phyloP scores from a whole-genome alignment of 2,888 invertebrate species.

The Folsomia candida region DNA sequence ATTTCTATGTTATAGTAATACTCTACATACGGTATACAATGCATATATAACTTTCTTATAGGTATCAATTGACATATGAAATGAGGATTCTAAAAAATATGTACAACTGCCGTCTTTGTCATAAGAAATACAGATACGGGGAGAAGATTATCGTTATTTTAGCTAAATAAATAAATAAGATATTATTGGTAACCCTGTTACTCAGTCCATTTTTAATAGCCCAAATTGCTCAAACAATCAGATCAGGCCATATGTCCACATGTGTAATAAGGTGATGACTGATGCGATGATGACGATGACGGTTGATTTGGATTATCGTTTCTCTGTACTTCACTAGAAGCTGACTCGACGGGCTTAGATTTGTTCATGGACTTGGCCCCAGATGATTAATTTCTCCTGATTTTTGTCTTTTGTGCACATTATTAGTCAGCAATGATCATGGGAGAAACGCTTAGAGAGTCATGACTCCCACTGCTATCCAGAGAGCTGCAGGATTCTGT shows the following conservation, averaged over 20 bases:
- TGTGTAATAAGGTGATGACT: too few relatives aligned
- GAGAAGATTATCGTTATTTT: background rate
- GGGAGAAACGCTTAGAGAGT: constrained; percentile 18
- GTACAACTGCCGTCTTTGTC: background rate
- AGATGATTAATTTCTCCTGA: too few relatives aligned
- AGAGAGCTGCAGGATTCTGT: constrained; percentile 31
- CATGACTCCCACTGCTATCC: constrained; percentile 32
- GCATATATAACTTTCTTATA: background rate
- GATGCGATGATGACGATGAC: too few relatives aligned
- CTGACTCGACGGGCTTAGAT: too few relatives aligned
- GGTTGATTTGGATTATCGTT: too few relatives aligned
- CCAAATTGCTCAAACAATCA: background rate
- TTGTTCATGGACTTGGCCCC: too few relatives aligned
- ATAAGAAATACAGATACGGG: background rate
- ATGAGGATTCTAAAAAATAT: background rate
- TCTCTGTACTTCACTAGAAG: too few relatives aligned
- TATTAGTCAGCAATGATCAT: constrained; percentile 37
- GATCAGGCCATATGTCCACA: too few relatives aligned
- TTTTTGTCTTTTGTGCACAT: too few relatives aligned
- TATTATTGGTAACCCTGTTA: constrained; percentile 36
- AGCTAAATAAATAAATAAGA: background rate
- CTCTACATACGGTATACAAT: background rate
- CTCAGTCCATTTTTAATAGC: constrained; percentile 6
- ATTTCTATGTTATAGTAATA: background rate
- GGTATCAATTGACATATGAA: background rate